These are phyloP conservation scores for Camptogramma bilineatum DNA, from an alignment of 2,888 invertebrate genomes.

Conservation along the genomic window DNA sequence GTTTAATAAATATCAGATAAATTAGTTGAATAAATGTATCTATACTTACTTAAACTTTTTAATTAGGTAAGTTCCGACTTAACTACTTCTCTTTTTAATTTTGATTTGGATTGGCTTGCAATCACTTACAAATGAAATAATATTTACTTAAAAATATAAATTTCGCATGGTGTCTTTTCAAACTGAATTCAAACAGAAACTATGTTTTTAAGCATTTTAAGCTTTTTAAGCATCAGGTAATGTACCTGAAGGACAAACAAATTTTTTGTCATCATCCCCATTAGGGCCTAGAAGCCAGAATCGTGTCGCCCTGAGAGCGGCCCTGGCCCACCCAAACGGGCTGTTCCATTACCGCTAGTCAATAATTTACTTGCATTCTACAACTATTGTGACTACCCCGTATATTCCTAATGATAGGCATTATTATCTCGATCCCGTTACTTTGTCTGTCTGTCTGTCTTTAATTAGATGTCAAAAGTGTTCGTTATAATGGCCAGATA, in stretches of 20 bases:
- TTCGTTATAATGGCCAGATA: slow-evolving; percentile 27
- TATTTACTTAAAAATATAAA: no score
- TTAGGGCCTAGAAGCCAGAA: slow-evolving; percentile 6
- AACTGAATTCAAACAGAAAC: no score
- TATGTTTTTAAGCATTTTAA: no score
- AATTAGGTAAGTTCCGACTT: no score
- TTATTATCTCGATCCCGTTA: slow-evolving; percentile 28
- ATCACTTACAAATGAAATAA: no score
- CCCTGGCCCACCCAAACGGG: slow-evolving; percentile 34
- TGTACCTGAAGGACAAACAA: no score
- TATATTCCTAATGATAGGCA: slow-evolving; percentile 36
- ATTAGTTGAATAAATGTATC: no score
- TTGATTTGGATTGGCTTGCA: no score
- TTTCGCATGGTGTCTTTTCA: no score
- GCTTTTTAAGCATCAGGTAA: no score
- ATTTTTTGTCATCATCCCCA: slow-evolving; percentile 5
- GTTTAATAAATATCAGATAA: background rate
- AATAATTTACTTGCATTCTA: slow-evolving; percentile 50
- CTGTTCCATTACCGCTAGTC: slow-evolving; percentile 39
- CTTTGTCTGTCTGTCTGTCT: slow-evolving; percentile 36
- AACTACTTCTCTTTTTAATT: no score
- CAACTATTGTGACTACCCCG: slow-evolving; percentile 47
- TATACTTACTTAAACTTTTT: no score
- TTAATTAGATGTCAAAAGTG: slow-evolving; percentile 45
- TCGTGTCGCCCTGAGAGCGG: slow-evolving; percentile 12